Evolutionary conservation across 2,113 vertebrate species (phyloP), one percentile per base, ranked within the genome.

Genomic region (Sylvilagus bachmani): DNA sequence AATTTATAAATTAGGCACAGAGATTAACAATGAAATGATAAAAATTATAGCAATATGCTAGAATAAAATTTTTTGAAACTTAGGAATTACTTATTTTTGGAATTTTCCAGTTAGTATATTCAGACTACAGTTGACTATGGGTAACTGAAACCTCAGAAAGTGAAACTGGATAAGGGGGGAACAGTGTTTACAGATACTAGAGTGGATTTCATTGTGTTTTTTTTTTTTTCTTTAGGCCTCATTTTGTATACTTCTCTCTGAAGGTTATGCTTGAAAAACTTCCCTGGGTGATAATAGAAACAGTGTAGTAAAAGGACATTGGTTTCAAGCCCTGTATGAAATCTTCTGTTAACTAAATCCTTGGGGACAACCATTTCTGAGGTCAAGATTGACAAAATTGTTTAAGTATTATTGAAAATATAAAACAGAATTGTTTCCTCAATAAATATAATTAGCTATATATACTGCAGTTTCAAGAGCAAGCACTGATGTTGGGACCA

Each of bases 401-500:
- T 96, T 97, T 96, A 97, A 97, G 95, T 96, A 96, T 97, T 98
- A 98, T 93, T 97, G 97, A 98, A 98, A 98, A 98, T 98, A 98
- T 97, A 98, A 98, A 97, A 94, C 84, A 96, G 97, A 98, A 96
- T 98, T 98, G 66, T 98, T 98, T 98, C 97, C 97, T 97, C 98
- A 97, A 98, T 98, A 98, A 98, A 98, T 98, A 98, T 96, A 98
- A 98, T 98, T 98, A 98, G 97, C 95, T 97, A 49, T 96, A 98
- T 98, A 97, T 97, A 98, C 96, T 98, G 95, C 97, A 97, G 96
- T 98, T 98, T 98, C 94, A 90, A 98, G 97, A 98, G 94, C 96
- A 96, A 89, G 97, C 95, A 97, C 96, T 96, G 98, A 97, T 98
- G 96, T 97, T 98, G 97, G 98, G 98, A 98, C 98, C 98, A 97